phyloP scores from a whole-genome alignment of 2,888 invertebrate species.

The Steinernema carpocapsae region DNA sequence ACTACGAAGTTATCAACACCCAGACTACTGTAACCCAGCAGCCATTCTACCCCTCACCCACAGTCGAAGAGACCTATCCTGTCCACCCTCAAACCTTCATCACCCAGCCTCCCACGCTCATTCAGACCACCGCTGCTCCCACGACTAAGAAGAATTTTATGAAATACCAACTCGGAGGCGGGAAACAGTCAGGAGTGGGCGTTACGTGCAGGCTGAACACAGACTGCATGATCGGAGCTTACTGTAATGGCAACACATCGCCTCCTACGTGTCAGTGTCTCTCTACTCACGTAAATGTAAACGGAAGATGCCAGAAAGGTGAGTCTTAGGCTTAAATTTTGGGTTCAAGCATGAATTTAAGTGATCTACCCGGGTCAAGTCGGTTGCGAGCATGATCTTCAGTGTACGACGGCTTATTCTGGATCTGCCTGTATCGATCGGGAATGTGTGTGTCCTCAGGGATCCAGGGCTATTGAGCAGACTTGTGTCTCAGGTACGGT shows the following conservation, averaged over 20 bases:
- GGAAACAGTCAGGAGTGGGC: slow-evolving; percentile 64
- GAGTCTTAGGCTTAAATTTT: slow-evolving; percentile 27
- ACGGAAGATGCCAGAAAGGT: slow-evolving; percentile 67
- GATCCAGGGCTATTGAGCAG: slow-evolving; percentile 65
- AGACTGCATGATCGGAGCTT: slow-evolving; percentile 68
- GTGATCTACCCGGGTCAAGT: slow-evolving; percentile 68
- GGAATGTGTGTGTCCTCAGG: slow-evolving; percentile 67
- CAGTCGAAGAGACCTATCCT: slow-evolving; percentile 4
- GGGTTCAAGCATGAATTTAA: slow-evolving; percentile 45
- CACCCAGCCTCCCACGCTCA: slow-evolving; percentile 28
- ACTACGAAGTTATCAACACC: slow-evolving; percentile 1
- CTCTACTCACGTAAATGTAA: slow-evolving; percentile 68
- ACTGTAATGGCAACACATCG: slow-evolving; percentile 67
- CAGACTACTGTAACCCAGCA: neutral
- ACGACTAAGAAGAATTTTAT: slow-evolving; percentile 49
- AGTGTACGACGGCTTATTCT: slow-evolving; percentile 65
- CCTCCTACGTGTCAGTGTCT: slow-evolving; percentile 68
- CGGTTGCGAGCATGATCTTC: slow-evolving; percentile 66
- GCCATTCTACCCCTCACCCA: slow-evolving; percentile 25
- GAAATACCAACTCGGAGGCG: slow-evolving; percentile 53
- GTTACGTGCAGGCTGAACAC: slow-evolving; percentile 64
- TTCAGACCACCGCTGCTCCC: slow-evolving; percentile 41
- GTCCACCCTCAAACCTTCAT: neutral
- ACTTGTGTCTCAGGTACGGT: slow-evolving; percentile 66
- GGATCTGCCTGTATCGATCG: slow-evolving; percentile 64